Percentiles rank a stretch among this genome's conserved stretches.
Conservation (phyloP, 2,113 vertebrate genomes). For the Trinectes maculatus region DNA sequence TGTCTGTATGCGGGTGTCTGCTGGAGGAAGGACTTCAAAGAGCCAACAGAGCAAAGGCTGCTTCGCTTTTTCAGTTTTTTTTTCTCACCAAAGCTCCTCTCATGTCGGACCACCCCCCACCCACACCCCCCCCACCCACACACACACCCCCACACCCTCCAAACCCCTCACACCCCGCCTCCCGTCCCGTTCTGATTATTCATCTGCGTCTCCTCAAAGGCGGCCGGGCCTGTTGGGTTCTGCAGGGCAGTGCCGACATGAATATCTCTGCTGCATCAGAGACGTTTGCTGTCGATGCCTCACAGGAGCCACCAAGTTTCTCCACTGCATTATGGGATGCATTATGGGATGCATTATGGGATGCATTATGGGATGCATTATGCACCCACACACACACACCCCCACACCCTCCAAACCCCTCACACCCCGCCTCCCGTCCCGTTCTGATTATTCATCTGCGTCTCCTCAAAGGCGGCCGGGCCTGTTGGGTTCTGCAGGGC, state of each 20-base stretch:
- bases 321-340: constrained; percentile 48
- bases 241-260: constrained; percentile 70
- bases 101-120: constrained; percentile 33
- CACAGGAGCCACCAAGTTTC: constrained; percentile 40
- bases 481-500: constrained; percentile 69
- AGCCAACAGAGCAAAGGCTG: constrained; percentile 69
- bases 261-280: constrained; percentile 80
- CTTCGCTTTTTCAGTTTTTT: constrained; percentile 59
- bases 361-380: too few relatives aligned
- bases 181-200: constrained; percentile 66
- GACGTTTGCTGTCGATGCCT: constrained; percentile 56
- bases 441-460: constrained; percentile 75
- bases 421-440: not conserved
- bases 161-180: too few relatives aligned
- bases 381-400: too few relatives aligned
- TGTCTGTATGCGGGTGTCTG: constrained; percentile 61
- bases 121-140: constrained; percentile 14
- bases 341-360: too few relatives aligned
- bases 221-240: constrained; percentile 64
- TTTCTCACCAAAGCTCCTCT: constrained; percentile 53
- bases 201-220: constrained; percentile 75
- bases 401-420: too few relatives aligned
- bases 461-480: constrained; percentile 72
- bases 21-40: constrained; percentile 77
- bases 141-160: too few relatives aligned